phyloP scores from a whole-genome alignment of 2,113 vertebrate species.

The Proterorhinus semilunaris region DNA sequence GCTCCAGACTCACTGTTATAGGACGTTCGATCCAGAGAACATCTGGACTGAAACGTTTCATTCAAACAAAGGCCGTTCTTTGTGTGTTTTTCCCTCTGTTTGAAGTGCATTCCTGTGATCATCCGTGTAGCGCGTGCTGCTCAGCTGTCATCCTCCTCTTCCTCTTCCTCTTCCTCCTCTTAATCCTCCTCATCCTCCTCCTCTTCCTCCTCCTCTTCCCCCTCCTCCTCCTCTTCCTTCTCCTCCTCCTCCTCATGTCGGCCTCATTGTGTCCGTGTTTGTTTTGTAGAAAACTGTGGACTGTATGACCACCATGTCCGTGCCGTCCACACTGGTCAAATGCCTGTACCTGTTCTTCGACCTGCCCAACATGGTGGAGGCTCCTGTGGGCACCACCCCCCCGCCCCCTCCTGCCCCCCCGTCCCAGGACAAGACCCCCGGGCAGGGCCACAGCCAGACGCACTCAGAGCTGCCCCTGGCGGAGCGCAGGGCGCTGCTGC shows the following conservation, averaged over 20 bases:
- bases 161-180: too few species aligned
- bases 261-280: not conserved
- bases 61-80: not conserved
- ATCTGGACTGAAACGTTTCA: too few species aligned
- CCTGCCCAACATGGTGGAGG: slow-evolving; percentile 95
- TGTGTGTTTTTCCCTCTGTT: slow-evolving; percentile 11
- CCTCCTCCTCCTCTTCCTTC: too few species aligned
- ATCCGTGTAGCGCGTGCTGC: slow-evolving; percentile 19
- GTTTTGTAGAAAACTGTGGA: slow-evolving; percentile 93
- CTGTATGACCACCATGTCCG: slow-evolving; percentile 99
- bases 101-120: slow-evolving; percentile 44
- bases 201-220: not conserved
- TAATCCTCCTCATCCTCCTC: too few species aligned
- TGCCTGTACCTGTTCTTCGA: slow-evolving; percentile 99
- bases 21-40: too few species aligned
- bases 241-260: too few species aligned
- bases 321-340: slow-evolving; percentile 98
- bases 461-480: slow-evolving; percentile 92
- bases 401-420: slow-evolving; percentile 15
- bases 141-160: slow-evolving; percentile 12
- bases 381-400: slow-evolving; percentile 80
- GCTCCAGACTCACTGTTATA: too few species aligned
- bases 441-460: slow-evolving; percentile 60
- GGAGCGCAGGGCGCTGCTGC: slow-evolving; percentile 90
- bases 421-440: slow-evolving; percentile 59